These are phyloP conservation scores for Nephrotoma appendiculata DNA, from an alignment of 2,888 invertebrate genomes.

Conservation along the genomic window DNA sequence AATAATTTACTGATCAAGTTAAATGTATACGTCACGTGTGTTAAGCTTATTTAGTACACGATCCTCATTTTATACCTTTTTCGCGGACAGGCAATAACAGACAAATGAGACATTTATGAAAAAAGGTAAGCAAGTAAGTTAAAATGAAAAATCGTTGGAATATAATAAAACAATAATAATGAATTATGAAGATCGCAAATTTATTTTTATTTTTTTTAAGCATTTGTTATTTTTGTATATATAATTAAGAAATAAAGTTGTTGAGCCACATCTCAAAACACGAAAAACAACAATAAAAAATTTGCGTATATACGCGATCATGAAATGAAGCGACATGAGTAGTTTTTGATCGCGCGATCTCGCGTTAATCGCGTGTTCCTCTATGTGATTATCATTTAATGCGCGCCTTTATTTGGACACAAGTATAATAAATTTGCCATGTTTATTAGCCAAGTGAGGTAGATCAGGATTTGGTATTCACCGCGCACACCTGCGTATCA, in stretches of 20 bases:
- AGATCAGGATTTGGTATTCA: not conserved
- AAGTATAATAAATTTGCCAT: too few species aligned
- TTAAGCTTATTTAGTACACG: not conserved
- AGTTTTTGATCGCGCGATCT: not conserved
- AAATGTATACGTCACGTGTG: not conserved
- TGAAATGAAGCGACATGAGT: not conserved
- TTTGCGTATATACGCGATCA: not conserved
- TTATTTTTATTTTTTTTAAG: not conserved
- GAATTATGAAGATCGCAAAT: not conserved
- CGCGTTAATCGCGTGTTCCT: not conserved
- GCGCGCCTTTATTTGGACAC: too few species aligned
- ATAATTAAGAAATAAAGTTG: not conserved
- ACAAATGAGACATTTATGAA: not conserved
- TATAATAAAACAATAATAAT: not conserved
- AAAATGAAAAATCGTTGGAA: not conserved
- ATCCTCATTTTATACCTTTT: not conserved
- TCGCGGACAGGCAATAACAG: not conserved
- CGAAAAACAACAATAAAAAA: not conserved
- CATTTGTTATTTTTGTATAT: not conserved
- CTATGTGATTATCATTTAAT: too few species aligned
- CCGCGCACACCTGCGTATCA: too few species aligned
- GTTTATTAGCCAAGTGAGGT: too few species aligned
- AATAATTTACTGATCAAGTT: not conserved
- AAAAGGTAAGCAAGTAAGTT: not conserved
- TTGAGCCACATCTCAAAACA: not conserved